Evolutionary conservation across 2,797 vertebrate species (phyloP).

Genomic region (Eurystomus glaucurus): DNA sequence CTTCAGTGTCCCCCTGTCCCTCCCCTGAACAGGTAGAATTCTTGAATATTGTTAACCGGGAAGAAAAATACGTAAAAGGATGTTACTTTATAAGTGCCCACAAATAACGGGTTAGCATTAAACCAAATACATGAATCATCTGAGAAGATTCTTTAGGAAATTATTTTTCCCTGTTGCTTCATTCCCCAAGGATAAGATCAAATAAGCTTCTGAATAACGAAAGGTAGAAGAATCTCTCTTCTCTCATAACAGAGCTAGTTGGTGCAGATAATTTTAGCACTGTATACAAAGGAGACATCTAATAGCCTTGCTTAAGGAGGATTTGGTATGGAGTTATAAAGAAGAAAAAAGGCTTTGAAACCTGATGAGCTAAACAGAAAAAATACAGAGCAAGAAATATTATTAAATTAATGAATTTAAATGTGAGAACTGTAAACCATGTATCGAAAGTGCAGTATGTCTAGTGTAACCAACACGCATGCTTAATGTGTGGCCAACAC

Average conservation of each 20-base stretch:
- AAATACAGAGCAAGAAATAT: not conserved
- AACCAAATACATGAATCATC: not conserved
- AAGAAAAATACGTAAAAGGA: not conserved
- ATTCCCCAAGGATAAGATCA: conserved; percentile 53
- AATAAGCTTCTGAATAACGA: conserved; percentile 10
- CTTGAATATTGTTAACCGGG: not conserved
- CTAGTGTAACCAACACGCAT: not conserved
- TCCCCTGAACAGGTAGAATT: not conserved
- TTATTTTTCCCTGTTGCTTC: conserved; percentile 35
- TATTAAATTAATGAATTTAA: not conserved
- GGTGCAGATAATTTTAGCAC: conserved; percentile 3
- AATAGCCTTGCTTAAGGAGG: conserved; percentile 4
- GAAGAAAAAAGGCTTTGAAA: not conserved
- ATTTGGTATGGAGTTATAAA: conserved; percentile 28
- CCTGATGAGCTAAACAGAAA: conserved; percentile 12
- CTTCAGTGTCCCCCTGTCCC: not conserved
- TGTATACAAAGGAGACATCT: not conserved
- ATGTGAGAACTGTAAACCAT: not conserved
- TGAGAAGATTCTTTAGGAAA: conserved; percentile 44
- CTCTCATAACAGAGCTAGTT: not conserved
- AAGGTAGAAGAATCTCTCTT: conserved; percentile 44
- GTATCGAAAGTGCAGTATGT: not conserved
- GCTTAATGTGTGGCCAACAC: not conserved
- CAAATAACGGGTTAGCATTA: not conserved
- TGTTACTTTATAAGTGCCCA: not conserved